Evolutionary conservation across 2,888 invertebrate genomes (phyloP).

Genomic region (Synanthedon myopaeformis): DNA sequence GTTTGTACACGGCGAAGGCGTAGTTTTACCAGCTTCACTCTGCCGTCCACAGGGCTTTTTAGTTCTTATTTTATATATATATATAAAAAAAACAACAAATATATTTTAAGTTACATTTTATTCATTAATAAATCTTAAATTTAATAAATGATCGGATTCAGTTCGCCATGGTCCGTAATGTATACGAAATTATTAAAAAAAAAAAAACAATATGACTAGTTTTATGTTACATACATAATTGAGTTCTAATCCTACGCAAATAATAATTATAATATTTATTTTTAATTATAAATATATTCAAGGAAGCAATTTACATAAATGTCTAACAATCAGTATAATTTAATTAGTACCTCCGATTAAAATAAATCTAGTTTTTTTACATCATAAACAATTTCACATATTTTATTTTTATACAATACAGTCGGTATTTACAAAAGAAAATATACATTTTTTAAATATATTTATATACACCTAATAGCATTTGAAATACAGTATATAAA

Average conservation of each 20-base stretch:
- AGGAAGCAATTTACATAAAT: neutral
- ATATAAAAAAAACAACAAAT: neutral
- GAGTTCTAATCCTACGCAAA: too few relatives aligned
- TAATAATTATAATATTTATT: too few relatives aligned
- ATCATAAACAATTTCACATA: neutral
- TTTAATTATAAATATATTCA: too few relatives aligned
- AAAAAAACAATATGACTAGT: neutral
- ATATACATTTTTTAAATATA: too few relatives aligned
- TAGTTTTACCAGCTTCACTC: too few relatives aligned
- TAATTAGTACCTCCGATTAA: neutral
- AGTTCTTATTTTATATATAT: neutral
- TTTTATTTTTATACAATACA: too few relatives aligned
- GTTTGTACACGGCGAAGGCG: too few relatives aligned
- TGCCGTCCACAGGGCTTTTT: too few relatives aligned
- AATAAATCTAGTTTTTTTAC: neutral
- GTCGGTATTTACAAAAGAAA: too few relatives aligned
- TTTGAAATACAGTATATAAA: neutral
- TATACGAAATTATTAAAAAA: neutral
- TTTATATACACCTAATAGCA: too few relatives aligned
- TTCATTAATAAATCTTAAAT: neutral
- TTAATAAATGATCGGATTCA: slow-evolving; percentile 5
- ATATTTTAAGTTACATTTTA: neutral
- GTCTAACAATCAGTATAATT: neutral
- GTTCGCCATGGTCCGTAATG: slow-evolving; percentile 28
- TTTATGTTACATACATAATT: neutral